Evolutionary conservation across 2,113 vertebrate genomes (phyloP).

Genomic region (Ibidorhyncha struthersii): DNA sequence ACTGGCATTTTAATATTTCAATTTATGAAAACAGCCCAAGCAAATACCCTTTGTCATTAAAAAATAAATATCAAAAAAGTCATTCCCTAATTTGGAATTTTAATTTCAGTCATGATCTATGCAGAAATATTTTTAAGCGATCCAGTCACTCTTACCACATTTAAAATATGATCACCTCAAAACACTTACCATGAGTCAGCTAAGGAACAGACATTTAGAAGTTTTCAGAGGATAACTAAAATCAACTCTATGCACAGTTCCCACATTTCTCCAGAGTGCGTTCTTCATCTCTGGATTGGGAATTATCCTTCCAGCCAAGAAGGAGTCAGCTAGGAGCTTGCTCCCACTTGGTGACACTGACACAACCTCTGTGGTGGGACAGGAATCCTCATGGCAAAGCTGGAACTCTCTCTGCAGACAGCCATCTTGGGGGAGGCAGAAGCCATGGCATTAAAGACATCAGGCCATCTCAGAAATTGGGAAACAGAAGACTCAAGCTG

Average conservation of each 20-base stretch:
- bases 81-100: not conserved
- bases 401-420: not conserved
- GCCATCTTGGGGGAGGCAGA: not conserved
- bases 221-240: not conserved
- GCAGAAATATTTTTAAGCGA: not conserved
- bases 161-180: not conserved
- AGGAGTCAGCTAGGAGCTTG: not conserved
- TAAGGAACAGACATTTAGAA: not conserved
- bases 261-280: not conserved
- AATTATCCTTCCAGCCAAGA: not conserved
- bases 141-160: not conserved
- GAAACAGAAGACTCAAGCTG: not conserved
- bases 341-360: not conserved
- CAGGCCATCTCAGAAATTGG: not conserved
- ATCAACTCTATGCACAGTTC: not conserved
- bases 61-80: not conserved
- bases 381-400: not conserved
- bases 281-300: not conserved
- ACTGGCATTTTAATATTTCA: not conserved
- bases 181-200: not conserved
- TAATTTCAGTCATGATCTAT: not conserved
- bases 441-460: not conserved
- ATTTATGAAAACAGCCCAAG: not conserved
- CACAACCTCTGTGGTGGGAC: not conserved
- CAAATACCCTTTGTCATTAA: not conserved